phyloP scores from a whole-genome alignment of 2,888 invertebrate species.

The Neelides folsomi region DNA sequence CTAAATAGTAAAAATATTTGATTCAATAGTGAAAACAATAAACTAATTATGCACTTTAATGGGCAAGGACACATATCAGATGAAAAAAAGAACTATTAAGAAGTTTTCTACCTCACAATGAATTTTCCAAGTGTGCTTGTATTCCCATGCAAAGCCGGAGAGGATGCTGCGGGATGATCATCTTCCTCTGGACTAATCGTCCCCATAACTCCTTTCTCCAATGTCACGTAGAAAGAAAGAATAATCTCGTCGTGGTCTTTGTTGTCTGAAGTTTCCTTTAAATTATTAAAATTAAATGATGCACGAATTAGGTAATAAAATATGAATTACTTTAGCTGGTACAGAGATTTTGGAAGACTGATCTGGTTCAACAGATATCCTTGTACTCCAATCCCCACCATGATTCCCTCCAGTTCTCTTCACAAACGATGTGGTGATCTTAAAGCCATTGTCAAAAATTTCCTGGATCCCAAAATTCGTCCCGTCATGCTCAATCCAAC shows the following conservation, averaged over 20 bases:
- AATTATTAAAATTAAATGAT: slow-evolving; percentile 2
- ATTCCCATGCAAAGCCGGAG: slow-evolving; percentile 52
- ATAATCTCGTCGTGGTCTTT: slow-evolving; percentile 31
- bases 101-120: slow-evolving; percentile 44
- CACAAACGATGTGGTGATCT: slow-evolving; percentile 71
- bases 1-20: no score
- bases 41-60: no score
- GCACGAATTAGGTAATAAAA: neutral
- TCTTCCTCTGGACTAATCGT: slow-evolving; percentile 16
- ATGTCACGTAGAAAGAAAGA: slow-evolving; percentile 27
- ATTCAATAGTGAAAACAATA: no score
- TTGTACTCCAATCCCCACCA: slow-evolving; percentile 88
- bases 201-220: slow-evolving; percentile 26
- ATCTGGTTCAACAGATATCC: slow-evolving; percentile 52
- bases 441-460: slow-evolving; percentile 64
- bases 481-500: slow-evolving; percentile 91
- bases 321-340: neutral
- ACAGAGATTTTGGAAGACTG: slow-evolving; percentile 34
- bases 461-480: slow-evolving; percentile 78
- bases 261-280: slow-evolving; percentile 12
- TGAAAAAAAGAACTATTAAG: no score
- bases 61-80: no score
- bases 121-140: slow-evolving; percentile 68
- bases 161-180: slow-evolving; percentile 39
- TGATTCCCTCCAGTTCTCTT: slow-evolving; percentile 64